Base-by-base conservation (phyloP, 2,797 vertebrate genomes). In the Caiman crocodilus region DNA sequence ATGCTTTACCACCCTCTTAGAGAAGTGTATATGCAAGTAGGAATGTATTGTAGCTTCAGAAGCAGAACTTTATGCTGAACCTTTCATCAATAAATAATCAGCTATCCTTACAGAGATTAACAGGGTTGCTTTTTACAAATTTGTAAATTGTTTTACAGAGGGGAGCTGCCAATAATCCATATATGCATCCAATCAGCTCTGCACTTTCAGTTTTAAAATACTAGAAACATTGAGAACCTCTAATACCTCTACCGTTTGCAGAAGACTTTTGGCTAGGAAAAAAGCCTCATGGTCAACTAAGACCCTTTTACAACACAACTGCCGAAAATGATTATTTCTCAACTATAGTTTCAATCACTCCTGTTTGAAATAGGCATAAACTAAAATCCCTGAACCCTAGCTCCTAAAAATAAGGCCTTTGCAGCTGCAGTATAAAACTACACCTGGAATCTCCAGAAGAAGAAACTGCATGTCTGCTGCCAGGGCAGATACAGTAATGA, bases 221-320 rank as follows among this genome's bases (percentile, higher is more conserved):
- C 7, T 10, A 21, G 23, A 50, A 10, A 11, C 11, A 76, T 14
- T 88, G 35, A 90, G 60, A 59, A 85, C 71, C 88, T 81, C 50
- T 77, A 95, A 92, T 56, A 81, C 23, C 56, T 75, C 14, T 18
- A 2, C 2, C 2, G n/a, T 91, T 83, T 81, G 71, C 75, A 79
- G 75, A 61, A 85, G 16, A 76, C 60, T 79, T 96, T 82, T 86
- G 69, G 89, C 63, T 76, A 92, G 93, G 11, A 90, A 88, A 85
- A 59, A 88, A 81, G 58, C 69, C 88, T 71, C 42, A 8, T 30
- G 17, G 8, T 79, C 87, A 74, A 87, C 15, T 74, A 95, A 88
- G 1, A 5, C 12, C 26, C 88, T 85, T 79, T 60, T 58, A 73
- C 14, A 50, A 71, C 26, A 71, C 76, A 74, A 79, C 59, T 74